Evolutionary conservation across 2,888 invertebrate species (phyloP).

Genomic region (Nymphalis c-album): DNA sequence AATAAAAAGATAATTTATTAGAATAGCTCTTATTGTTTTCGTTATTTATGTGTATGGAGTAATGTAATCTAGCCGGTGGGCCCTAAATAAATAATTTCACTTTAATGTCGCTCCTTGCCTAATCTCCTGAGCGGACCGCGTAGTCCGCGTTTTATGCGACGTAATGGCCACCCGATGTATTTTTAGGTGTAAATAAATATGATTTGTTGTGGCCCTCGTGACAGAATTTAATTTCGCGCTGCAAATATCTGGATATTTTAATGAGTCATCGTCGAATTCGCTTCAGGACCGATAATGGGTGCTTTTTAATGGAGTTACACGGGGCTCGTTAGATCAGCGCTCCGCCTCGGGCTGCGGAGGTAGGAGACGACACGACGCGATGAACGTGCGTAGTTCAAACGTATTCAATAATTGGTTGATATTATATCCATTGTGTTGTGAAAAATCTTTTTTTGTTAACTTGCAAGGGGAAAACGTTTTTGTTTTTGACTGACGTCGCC

Average conservation of each 20-base stretch:
- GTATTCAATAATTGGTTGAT: conserved; percentile 31
- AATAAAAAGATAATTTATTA: conserved; percentile 83
- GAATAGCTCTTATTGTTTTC: conserved; percentile 82
- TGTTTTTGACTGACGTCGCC: background rate
- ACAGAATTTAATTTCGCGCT: conserved; percentile 78
- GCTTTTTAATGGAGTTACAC: conserved; percentile 34
- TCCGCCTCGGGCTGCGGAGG: conserved; percentile 29
- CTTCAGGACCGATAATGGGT: conserved; percentile 50
- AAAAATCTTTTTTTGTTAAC: conserved; percentile 14
- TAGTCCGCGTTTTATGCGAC: conserved; percentile 69
- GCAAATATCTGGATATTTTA: conserved; percentile 76
- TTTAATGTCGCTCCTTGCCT: conserved; percentile 81
- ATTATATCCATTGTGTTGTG: conserved; percentile 21
- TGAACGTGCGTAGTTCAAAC: conserved; percentile 22
- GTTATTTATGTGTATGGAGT: conserved; percentile 82
- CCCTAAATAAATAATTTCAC: conserved; percentile 81
- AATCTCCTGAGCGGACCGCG: conserved; percentile 75
- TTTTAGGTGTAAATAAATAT: conserved; percentile 82
- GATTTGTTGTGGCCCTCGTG: conserved; percentile 78
- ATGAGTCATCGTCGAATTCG: conserved; percentile 62
- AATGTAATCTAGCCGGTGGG: conserved; percentile 80
- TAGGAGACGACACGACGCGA: conserved; percentile 17
- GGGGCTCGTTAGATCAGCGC: conserved; percentile 33
- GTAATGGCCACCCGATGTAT: conserved; percentile 80
- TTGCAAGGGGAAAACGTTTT: conserved; percentile 9